Base-by-base conservation (phyloP, 2,888 invertebrate genomes). In the Elgonia sp. region DNA sequence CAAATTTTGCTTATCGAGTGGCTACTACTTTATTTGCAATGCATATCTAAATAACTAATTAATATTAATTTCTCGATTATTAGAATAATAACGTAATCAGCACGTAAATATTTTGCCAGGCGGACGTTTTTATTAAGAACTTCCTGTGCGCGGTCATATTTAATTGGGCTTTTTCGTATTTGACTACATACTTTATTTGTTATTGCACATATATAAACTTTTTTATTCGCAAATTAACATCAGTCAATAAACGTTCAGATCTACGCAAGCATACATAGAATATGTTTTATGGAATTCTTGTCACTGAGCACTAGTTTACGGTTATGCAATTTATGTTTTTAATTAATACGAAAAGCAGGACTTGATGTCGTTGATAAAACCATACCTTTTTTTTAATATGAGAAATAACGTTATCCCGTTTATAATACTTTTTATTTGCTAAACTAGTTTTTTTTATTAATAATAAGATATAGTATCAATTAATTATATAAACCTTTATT, bases 201-300 rank as follows among this genome's bases (percentile, higher is more conserved):
- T 75, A 57, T 86, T 77, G 55, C 81, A 9, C 39, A 60, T 12
- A 69, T n/a, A 72, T 75, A 29, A 29, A 29, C 29, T 73, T 81
- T 75, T 82, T 75, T 62, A 72, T 37, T 29, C 42, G 40, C 18
- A 29, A 62, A 80, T 79, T 72, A 70, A 69, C 21, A 76, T 84
- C 83, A 62, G 63, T 50, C 81, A 60, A 84, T 60, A 80, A 86
- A 69, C 73, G 65, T 75, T 55, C 16, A 37, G 60, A 40, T 40
- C 29, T 65, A 40, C 46, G 40, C 73, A 70, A 40, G 79, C 46
- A 63, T 57, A 65, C 55, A 42, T 42, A 9, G 14, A 14, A 81
- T 80, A 85, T 67, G 84, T 76, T 84, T 89, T 69, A 77, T 86
- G 80, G 76, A 89, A 84, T 81, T 80, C 84, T 80, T 67, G 86